Percentiles rank a stretch among this genome's conserved stretches.
Evolutionary conservation across 2,888 invertebrate genomes (phyloP).

Genomic region (Trileptium ribeirensis): DNA sequence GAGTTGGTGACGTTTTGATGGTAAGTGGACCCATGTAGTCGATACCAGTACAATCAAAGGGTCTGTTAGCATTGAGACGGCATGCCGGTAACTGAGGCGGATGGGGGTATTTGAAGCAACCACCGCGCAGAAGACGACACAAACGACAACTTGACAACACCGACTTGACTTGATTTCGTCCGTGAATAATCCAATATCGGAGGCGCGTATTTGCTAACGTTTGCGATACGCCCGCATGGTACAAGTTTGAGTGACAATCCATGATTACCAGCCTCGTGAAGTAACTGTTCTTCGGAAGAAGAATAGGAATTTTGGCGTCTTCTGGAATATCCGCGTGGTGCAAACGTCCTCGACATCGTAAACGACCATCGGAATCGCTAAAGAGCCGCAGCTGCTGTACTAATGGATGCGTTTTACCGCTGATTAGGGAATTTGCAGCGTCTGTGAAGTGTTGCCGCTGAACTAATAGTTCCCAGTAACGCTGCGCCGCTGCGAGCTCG

Average conservation of each 20-base stretch:
- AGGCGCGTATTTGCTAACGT: background rate
- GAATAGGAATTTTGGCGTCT: background rate
- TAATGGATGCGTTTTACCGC: background rate
- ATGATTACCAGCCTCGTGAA: background rate
- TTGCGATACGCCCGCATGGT: background rate
- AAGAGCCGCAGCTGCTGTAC: background rate
- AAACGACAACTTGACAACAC: background rate
- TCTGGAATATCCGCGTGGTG: background rate
- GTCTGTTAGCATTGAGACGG: background rate
- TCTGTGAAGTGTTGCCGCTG: background rate
- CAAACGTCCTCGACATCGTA: conserved; percentile 7
- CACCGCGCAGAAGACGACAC: background rate
- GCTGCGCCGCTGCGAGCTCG: background rate
- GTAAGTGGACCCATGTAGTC: conserved; percentile 10
- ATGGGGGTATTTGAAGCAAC: background rate
- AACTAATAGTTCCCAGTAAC: background rate
- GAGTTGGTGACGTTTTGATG: background rate
- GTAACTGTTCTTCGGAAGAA: background rate
- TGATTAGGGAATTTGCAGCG: background rate
- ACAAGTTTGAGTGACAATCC: background rate
- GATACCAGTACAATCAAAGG: conserved; percentile 9
- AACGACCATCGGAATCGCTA: background rate
- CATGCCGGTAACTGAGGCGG: background rate
- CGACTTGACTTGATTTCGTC: background rate
- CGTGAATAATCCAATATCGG: conserved; percentile 6